phyloP scores from a whole-genome alignment of 2,888 invertebrate species.

The Bursaphelenchus okinawaensis region DNA sequence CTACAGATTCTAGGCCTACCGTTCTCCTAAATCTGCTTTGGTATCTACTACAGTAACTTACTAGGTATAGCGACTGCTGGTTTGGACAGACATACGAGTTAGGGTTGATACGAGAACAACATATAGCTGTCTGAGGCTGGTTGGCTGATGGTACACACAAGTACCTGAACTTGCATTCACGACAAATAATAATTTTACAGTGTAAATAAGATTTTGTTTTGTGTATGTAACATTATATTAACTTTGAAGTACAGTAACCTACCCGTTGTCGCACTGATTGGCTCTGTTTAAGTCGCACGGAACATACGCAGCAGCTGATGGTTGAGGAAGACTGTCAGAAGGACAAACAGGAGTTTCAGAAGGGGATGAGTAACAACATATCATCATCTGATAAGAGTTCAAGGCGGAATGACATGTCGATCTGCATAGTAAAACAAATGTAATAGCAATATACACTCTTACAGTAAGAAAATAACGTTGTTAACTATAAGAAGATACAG shows the following conservation, averaged over 20 bases:
- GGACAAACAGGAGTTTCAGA: slow-evolving; percentile 42
- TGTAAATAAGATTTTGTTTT: background rate
- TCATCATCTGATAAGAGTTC: slow-evolving; percentile 30
- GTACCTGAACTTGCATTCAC: slow-evolving; percentile 33
- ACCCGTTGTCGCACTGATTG: slow-evolving; percentile 22
- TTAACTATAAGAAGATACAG: no score
- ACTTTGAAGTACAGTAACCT: background rate
- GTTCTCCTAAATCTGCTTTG: slow-evolving; percentile 22
- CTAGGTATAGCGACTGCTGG: slow-evolving; percentile 30
- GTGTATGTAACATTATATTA: background rate
- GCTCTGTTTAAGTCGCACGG: slow-evolving; percentile 37
- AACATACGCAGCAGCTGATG: slow-evolving; percentile 34
- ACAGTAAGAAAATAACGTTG: no score
- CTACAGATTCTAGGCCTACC: slow-evolving; percentile 35
- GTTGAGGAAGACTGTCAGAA: slow-evolving; percentile 37
- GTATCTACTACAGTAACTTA: background rate
- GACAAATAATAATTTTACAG: no score
- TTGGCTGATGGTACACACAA: slow-evolving; percentile 20
- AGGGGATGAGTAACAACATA: slow-evolving; percentile 36
- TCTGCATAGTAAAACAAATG: slow-evolving; percentile 6
- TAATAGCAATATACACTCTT: no score
- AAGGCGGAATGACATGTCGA: slow-evolving; percentile 20
- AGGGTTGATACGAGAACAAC: slow-evolving; percentile 35
- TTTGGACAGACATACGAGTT: slow-evolving; percentile 36
- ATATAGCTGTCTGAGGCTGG: slow-evolving; percentile 28